Evolutionary conservation across 2,888 invertebrate genomes (phyloP), one percentile per base, ranked within the genome.

Genomic region (Caradrina kadenii): DNA sequence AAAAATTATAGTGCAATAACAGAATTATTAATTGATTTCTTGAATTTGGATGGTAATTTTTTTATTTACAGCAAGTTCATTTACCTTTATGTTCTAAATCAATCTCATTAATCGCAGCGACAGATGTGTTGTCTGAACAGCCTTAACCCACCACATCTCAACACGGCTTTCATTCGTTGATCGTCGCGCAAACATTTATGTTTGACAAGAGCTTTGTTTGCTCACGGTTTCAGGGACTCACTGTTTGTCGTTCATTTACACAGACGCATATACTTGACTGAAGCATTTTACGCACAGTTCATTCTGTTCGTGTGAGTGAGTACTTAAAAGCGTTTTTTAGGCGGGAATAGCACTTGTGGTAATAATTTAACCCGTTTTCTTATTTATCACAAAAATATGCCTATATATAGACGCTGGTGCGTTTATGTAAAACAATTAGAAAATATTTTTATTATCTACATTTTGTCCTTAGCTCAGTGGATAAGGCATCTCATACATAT

Each of bases 121-220:
- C 15, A 53, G 17, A 22, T n/a, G 17, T 2, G 22, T 26, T 26
- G 66, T 80, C 42, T 83, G 79, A 78, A 78, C 50, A 22, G 2
- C 60, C 75, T 59, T 73, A 58, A 53, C 39, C 15, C 35, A 67
- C 71, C 76, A 19, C 73, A 84, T 83, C 74, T 74, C 82, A 66
- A 73, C 76, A 65, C 76, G 71, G 82, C 75, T 80, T 84, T 76
- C 58, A 82, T 80, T 78, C 74, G 82, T 78, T 80, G 82, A 83
- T 83, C 80, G 73, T 76, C 52, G 58, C 48, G 73, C 76, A 83
- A 83, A 83, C 80, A 83, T 82, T 83, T 82, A 80, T 72, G 64
- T 81, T 82, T 66, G 70, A 45, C 17, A 17, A 45, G 45, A 73
- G 73, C 75, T 77, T 62, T 84, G 83, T 84, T 83, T 84, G 73